These are phyloP conservation scores for Plagiodera versicolora DNA, from an alignment of 2,888 invertebrate species.

Conservation along the genomic window DNA sequence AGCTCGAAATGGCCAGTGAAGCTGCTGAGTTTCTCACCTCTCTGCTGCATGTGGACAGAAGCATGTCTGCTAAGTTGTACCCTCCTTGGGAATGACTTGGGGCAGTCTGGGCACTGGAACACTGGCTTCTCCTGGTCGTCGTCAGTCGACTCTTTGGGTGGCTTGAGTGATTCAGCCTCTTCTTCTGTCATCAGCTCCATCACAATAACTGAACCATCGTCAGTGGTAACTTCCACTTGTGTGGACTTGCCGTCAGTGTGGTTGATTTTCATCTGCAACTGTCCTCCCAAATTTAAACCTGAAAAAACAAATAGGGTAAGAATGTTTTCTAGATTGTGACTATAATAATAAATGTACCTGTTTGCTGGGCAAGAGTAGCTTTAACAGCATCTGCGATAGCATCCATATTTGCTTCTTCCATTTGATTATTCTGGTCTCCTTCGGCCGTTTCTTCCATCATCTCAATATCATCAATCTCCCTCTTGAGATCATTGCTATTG, in stretches of 20 bases:
- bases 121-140: constrained; percentile 54
- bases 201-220: constrained; percentile 56
- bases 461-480: constrained; percentile 34
- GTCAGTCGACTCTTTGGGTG: constrained; percentile 35
- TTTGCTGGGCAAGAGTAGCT: constrained; percentile 51
- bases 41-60: constrained; percentile 63
- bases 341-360: too few species aligned
- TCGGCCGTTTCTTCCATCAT: constrained; percentile 36
- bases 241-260: constrained; percentile 49
- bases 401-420: constrained; percentile 50
- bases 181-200: constrained; percentile 55
- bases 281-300: constrained; percentile 49
- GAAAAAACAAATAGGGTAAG: too few species aligned
- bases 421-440: constrained; percentile 35
- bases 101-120: constrained; percentile 65
- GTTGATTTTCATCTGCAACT: constrained; percentile 52
- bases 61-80: constrained; percentile 64
- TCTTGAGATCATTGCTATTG: constrained; percentile 38
- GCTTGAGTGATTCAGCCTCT: constrained; percentile 28
- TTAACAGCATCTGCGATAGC: constrained; percentile 55
- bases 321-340: too few species aligned
- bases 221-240: constrained; percentile 55
- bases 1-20: too few species aligned
- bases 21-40: constrained; percentile 47
- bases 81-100: constrained; percentile 64